phyloP scores from a whole-genome alignment of 2,113 vertebrate genomes.

The Lutjanus erythropterus region DNA sequence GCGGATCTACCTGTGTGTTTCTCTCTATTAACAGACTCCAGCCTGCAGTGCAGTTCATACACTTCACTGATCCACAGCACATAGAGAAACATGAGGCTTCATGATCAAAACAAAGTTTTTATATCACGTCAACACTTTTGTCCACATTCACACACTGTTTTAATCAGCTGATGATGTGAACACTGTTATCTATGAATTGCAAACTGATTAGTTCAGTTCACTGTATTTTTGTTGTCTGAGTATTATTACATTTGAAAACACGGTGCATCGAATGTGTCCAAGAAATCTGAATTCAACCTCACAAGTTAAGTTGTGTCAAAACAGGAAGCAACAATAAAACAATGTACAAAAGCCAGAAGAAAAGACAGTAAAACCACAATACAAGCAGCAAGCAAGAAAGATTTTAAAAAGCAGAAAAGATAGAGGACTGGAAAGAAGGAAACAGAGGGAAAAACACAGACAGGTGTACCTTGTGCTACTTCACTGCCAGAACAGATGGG shows the following conservation, averaged over 20 bases:
- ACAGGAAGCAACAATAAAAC: not conserved
- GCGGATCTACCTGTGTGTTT: no score
- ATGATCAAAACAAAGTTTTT: no score
- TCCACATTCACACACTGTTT: no score
- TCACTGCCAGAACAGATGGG: conserved; percentile 98
- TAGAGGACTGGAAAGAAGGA: not conserved
- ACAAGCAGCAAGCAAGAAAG: not conserved
- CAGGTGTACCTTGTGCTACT: conserved; percentile 91
- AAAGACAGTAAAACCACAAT: not conserved
- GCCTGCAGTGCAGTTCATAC: no score
- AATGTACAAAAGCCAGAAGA: not conserved
- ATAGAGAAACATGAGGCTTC: no score
- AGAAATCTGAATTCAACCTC: not conserved
- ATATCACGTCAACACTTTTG: no score
- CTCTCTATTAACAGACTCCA: no score
- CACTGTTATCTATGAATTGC: no score
- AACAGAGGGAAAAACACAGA: not conserved
- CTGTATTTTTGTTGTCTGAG: not conserved
- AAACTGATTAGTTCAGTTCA: no score
- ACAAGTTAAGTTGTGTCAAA: not conserved
- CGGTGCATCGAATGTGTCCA: not conserved
- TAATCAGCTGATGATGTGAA: no score
- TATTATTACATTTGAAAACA: not conserved
- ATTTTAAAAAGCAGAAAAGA: not conserved
- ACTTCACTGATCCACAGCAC: no score